Base-by-base conservation (phyloP, 1,140 invertebrate genomes). In the Anoplolepis gracilipes region DNA sequence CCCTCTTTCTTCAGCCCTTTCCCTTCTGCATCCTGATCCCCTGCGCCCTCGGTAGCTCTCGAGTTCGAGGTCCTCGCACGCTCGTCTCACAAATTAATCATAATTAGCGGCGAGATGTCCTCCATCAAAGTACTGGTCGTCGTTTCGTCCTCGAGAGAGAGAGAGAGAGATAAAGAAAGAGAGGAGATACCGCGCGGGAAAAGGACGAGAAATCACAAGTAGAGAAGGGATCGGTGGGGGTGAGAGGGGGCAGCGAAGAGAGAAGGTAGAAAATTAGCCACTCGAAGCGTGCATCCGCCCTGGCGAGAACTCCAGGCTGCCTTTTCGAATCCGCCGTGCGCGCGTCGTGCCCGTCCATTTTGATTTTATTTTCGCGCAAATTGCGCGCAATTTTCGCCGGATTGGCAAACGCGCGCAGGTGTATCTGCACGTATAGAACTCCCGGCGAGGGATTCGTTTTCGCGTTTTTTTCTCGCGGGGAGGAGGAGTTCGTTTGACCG, bases 61-160 rank as follows among this genome's bases (percentile, higher is more conserved):
- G 79, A 62, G 77, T 89, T 86, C 75, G 87, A 86, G 70, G 70
- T 67, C 87, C 67, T 82, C 88, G 79, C 84, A 81, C 70, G 70
- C 89, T 87, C 88, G 30, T 85, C 90, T 89, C 86, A 75, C 88
- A 87, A 92, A 92, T 92, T 92, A 92, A 92, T 92, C 92, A 92
- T 92, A 92, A 92, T 92, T 92, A 92, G 91, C 90, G 90, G 85
- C 84, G 86, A 90, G 87, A 87, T 88, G 91, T 91, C 87, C 90
- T 92, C 88, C 89, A 86, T 88, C 89, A 89, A 88, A 90, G 85
- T 85, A 85, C 79, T 90, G 84, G 88, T 89, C 85, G 84, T 85
- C 61, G 84, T 85, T 49, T 85, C 82, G 42, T 78, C 75, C 46
- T 22, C 72, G 59, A 30, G 16, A 39, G 8, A 42, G 72, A 78